These are phyloP conservation scores for Ochropacha duplaris DNA, from an alignment of 2,888 invertebrate species.

Conservation along the genomic window DNA sequence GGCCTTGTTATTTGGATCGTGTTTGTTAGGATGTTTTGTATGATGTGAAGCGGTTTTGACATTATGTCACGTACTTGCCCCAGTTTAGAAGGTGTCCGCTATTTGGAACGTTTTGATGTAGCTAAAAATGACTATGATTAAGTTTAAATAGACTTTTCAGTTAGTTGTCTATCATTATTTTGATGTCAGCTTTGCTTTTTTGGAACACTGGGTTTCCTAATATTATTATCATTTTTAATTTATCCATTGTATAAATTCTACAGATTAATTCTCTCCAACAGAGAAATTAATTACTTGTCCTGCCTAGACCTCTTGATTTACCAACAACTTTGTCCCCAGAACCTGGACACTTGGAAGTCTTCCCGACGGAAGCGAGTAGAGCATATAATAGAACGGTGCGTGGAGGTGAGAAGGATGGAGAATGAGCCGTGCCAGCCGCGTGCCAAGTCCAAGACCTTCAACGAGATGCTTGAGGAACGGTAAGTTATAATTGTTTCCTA, in stretches of 20 bases:
- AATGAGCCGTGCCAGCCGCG: constrained; percentile 89
- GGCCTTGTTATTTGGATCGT: background rate
- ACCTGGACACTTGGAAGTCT: constrained; percentile 96
- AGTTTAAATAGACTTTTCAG: background rate
- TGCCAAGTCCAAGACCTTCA: constrained; percentile 94
- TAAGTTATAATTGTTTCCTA: constrained; percentile 48
- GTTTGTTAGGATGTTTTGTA: background rate
- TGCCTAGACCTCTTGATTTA: background rate
- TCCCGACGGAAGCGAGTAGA: constrained; percentile 95
- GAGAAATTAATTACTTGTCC: no score
- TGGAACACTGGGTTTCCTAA: no score
- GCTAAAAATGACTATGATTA: background rate
- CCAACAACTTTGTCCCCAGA: constrained; percentile 77
- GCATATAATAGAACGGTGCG: constrained; percentile 94
- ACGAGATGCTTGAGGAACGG: constrained; percentile 96
- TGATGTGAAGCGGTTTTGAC: background rate
- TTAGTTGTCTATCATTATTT: background rate
- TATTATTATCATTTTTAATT: background rate
- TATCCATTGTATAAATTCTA: no score
- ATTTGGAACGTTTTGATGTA: background rate
- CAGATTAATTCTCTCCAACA: no score
- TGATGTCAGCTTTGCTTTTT: background rate
- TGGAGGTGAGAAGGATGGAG: constrained; percentile 94
- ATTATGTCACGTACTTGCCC: background rate
- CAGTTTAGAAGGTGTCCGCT: background rate